Evolutionary conservation across 1,140 invertebrate species (phyloP), one percentile per base, ranked within the genome.

Genomic region (Helicoverpa armigera): DNA sequence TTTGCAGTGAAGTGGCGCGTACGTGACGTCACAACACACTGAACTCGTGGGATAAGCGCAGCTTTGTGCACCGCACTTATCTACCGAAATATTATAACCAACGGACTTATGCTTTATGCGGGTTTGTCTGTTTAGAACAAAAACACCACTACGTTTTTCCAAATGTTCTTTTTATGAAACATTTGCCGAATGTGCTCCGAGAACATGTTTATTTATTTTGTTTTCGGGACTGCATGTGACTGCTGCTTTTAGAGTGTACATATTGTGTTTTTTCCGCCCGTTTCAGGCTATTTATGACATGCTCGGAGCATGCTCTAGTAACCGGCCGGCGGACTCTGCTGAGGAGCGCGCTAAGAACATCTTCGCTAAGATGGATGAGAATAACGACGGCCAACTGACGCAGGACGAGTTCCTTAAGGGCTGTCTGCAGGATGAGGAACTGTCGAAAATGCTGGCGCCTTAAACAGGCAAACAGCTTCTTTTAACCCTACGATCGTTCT

Each of bases 331-430:
- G 54, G 98, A 98, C 93, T 98, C 98, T 16, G 98, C 99, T 13
- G 98, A 99, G 91, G 98, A 99, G 91, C 96, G 99, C 85, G 99
- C 99, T 80, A 98, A 99, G 95, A 99, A 99, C 94, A 99, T 99
- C 85, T 99, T 99, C 95, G 98, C 98, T 63, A 99, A 99, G 95
- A 99, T 99, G 99, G 99, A 99, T 93, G 98, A 98, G 92, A 99
- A 99, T 96, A 98, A 98, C 95, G 99, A 99, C 95, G 99, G 99
- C 61, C 98, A 99, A 92, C 96, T 99, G 87, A 99, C 99, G 58
- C 98, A 99, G 95, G 98, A 99, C 82, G 99, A 99, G 95, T 99
- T 99, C 95, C 97, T 99, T 35, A 99, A 99, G 94, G 99, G 99
- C 63, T 99, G 99, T 94, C 97, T 99, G 88, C 98, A 99, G 92